Evolutionary conservation across 2,888 invertebrate genomes (phyloP).

Genomic region (Sinohyriopsis cumingii): DNA sequence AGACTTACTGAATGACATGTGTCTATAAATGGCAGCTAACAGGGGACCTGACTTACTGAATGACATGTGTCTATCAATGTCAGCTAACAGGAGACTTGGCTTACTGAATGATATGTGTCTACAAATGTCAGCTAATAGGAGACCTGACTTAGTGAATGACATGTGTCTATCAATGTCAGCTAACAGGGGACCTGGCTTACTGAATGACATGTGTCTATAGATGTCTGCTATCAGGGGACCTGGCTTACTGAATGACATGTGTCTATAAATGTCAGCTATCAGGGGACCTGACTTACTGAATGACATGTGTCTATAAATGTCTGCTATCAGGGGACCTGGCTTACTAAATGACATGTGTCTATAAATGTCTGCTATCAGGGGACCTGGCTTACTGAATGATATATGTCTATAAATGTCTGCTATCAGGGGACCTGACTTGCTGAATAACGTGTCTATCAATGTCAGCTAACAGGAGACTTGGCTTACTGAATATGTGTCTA

Average conservation of each 20-base stretch:
- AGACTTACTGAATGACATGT: too few species aligned
- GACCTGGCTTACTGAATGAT: conserved; percentile 37
- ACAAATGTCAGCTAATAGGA: too few species aligned
- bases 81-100: neutral
- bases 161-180: too few species aligned
- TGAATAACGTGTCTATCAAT: conserved; percentile 13
- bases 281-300: conserved; percentile 39
- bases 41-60: conserved; percentile 39
- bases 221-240: neutral
- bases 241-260: conserved; percentile 37
- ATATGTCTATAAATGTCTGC: too few species aligned
- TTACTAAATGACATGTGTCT: conserved; percentile 23
- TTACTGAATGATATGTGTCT: conserved; percentile 35
- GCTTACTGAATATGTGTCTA: conserved; percentile 36
- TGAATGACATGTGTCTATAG: conserved; percentile 14
- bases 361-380: neutral
- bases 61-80: too few species aligned
- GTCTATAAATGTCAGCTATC: neutral
- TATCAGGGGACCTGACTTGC: conserved; percentile 25
- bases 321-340: neutral
- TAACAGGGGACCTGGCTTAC: conserved; percentile 27
- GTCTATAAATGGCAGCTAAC: neutral
- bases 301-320: too few species aligned
- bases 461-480: neutral
- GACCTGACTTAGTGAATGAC: conserved; percentile 20